These are phyloP conservation scores for Drosophila kambysellisi DNA, from an alignment of 2,888 invertebrate species.

Conservation along the genomic window DNA sequence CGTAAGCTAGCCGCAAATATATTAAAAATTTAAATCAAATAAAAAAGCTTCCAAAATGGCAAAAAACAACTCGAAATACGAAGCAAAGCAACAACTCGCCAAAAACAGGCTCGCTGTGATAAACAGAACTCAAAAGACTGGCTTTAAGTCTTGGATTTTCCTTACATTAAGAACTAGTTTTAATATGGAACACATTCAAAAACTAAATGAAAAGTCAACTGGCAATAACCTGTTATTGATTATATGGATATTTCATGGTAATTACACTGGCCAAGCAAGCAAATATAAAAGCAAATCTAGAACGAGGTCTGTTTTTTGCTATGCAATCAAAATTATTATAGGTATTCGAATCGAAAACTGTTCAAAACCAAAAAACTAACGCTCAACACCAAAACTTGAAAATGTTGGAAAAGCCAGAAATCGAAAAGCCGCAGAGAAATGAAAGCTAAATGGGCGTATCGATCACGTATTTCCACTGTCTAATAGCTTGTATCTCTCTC, in stretches of 20 bases:
- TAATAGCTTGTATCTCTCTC: neutral
- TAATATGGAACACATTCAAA: conserved; percentile 8
- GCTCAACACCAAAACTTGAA: conserved; percentile 8
- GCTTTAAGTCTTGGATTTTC: conserved; percentile 25
- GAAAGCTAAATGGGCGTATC: conserved; percentile 13
- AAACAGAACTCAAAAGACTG: conserved; percentile 1
- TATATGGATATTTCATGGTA: conserved; percentile 27
- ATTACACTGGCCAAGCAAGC: conserved; percentile 19
- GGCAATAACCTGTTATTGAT: conserved; percentile 32
- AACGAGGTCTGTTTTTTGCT: conserved; percentile 35
- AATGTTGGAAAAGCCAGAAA: conserved; percentile 28
- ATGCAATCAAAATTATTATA: no score
- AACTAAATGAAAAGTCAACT: conserved; percentile 41
- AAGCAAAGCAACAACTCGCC: neutral
- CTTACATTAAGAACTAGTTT: conserved; percentile 41
- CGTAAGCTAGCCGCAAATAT: conserved; percentile 14
- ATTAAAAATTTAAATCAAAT: conserved; percentile 9
- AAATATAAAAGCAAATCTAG: conserved; percentile 28
- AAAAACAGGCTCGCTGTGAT: conserved; percentile 25
- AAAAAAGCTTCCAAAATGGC: neutral
- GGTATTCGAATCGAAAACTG: neutral
- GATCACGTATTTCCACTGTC: conserved; percentile 15
- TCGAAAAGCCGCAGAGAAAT: neutral
- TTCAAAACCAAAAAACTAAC: no score
- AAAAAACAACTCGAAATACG: neutral